phyloP scores from a whole-genome alignment of 2,797 vertebrate species.

The Propithecus perrieri region DNA sequence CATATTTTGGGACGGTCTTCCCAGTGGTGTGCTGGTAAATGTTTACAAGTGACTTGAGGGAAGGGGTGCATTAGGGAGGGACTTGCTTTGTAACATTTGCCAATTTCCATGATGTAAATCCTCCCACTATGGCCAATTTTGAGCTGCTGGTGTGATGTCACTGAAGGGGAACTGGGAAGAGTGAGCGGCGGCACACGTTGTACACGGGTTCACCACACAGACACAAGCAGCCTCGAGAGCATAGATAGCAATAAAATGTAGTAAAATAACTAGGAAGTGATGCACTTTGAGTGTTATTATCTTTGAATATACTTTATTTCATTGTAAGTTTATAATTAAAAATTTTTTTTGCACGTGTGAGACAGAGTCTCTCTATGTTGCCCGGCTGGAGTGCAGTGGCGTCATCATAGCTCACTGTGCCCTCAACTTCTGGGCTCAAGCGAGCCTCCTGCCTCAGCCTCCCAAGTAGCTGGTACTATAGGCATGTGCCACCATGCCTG shows the following conservation, averaged over 20 bases:
- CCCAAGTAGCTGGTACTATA: neutral
- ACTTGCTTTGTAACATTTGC: neutral
- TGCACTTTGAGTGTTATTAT: neutral
- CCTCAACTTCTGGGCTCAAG: neutral
- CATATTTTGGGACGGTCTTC: neutral
- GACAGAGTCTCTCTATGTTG: neutral
- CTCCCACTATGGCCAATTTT: neutral
- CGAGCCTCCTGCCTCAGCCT: neutral
- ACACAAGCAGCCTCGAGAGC: neutral
- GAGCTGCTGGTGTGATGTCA: neutral
- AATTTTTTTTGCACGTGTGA: neutral
- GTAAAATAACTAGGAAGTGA: slow-evolving; percentile 15
- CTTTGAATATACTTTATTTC: neutral
- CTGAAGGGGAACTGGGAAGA: neutral
- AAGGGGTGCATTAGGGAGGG: neutral
- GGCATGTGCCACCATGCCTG: neutral
- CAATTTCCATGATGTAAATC: neutral
- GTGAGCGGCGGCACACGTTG: neutral
- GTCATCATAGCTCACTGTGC: neutral
- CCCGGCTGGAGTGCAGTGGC: neutral
- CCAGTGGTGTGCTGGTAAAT: neutral
- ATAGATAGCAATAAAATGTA: neutral
- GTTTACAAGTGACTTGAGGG: neutral
- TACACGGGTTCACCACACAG: neutral
- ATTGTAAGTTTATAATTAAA: neutral